Base-by-base conservation (phyloP, 2,113 vertebrate genomes). In the Boulengeromyrus knoepffleri region DNA sequence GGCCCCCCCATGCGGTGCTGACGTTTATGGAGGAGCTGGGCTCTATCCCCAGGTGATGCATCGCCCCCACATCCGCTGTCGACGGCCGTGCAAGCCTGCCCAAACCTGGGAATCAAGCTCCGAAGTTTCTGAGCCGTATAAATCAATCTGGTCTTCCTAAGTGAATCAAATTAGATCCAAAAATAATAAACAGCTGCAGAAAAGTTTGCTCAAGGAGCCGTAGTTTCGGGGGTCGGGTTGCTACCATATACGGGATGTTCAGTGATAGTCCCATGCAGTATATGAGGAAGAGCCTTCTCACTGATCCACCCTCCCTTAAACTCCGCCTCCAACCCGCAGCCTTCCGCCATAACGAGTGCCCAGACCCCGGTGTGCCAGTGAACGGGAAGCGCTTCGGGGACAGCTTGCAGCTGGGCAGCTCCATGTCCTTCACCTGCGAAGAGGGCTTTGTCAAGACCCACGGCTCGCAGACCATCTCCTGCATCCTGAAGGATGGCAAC, bases 301-400 rank as follows among this genome's bases (percentile, higher is more conserved):
- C 47, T 24, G 36, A 36, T 49, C 24, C 31, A 7, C 31, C 24
- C 24, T 39, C 6, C 50, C 49, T 19, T 4, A 36, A 80, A 39
- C 80, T 21, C 24, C 46, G 3, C 66, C 47, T 45, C 10, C 0
- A 19, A 47, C 27, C 62, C 0, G 0, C 84, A 99, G 99, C 99
- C 0, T 99, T 99, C 89, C 95, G 99, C 88, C 98, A 99, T 90
- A 99, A 99, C 0, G 99, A 99, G 90, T 99, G 99, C 52, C 99
- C 98, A 0, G 99, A 99, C 83, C 99, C 99, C 0, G 99, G 99
- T 0, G 97, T 99, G 6, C 99, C 99, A 0, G 97, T 99, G 1
- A 99, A 99, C 0, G 98, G 99, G 58, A 99, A 99, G 88, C 96
- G 99, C 0, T 99, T 99, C 3, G 98, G 98, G 0, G 97, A 99